Evolutionary conservation across 2,888 invertebrate genomes (phyloP).

Genomic region (Dynastes maya): DNA sequence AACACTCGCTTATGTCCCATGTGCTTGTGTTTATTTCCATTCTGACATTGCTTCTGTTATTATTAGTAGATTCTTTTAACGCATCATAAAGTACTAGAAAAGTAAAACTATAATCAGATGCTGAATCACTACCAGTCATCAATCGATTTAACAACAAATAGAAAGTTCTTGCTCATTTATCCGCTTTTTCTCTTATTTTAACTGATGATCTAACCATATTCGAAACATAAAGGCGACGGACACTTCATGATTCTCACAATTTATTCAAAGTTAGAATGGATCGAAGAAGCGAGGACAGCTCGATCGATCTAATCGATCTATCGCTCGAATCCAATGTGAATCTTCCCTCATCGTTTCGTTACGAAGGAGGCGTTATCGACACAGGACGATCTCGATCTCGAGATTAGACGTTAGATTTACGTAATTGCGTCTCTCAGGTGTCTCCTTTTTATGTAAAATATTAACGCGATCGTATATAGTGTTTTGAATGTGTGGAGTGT

Average conservation of each 20-base stretch:
- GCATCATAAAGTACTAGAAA: background rate
- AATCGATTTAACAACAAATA: background rate
- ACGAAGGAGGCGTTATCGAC: constrained; percentile 27
- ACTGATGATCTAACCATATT: constrained; percentile 13
- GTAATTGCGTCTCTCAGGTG: constrained; percentile 40
- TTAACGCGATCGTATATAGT: constrained; percentile 4
- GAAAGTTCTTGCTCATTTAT: background rate
- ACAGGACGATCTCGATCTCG: constrained; percentile 31
- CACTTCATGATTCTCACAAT: constrained; percentile 38
- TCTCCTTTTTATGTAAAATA: constrained; percentile 37
- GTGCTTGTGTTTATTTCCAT: too few relatives aligned
- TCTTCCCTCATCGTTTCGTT: constrained; percentile 37
- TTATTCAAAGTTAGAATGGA: constrained; percentile 13
- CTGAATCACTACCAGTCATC: background rate
- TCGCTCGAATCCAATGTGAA: constrained; percentile 21
- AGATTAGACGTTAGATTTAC: constrained; percentile 45
- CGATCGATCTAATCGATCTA: constrained; percentile 37
- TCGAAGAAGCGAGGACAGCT: constrained; percentile 22
- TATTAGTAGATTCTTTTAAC: background rate
- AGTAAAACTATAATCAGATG: too few relatives aligned
- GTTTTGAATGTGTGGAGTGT: background rate
- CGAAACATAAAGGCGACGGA: constrained; percentile 10
- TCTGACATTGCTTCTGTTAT: background rate
- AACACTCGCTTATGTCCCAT: too few relatives aligned
- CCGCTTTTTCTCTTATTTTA: background rate